Evolutionary conservation across 1,140 invertebrate species (phyloP).

Genomic region (Armadillidium nasatum): DNA sequence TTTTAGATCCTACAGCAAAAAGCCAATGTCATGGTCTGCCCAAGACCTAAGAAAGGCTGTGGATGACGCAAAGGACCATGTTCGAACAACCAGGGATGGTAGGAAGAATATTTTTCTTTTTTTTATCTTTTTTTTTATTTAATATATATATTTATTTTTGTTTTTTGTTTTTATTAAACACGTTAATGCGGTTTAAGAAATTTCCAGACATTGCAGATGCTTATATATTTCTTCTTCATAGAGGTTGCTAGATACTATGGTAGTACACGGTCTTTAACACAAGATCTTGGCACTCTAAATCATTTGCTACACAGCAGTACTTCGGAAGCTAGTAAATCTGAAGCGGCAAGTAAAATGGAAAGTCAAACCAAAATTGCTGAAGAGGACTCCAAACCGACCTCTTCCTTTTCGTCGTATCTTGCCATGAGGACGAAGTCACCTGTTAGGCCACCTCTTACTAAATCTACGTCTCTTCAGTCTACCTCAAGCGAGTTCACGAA

Average conservation of each 20-base stretch:
- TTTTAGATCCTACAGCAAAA: constrained; percentile 31
- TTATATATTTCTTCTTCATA: background rate
- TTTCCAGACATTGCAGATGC: too few species aligned
- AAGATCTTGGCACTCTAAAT: constrained; percentile 26
- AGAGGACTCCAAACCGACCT: background rate
- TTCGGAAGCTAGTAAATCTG: constrained; percentile 2
- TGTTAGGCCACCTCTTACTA: constrained; percentile 29
- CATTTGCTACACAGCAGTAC: constrained; percentile 28
- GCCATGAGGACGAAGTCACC: constrained; percentile 43
- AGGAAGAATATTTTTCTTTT: background rate
- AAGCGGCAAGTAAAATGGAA: background rate
- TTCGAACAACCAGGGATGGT: constrained; percentile 42
- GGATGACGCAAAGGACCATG: constrained; percentile 40
- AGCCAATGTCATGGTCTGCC: constrained; percentile 43
- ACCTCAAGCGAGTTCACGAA: background rate
- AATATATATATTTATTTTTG: too few species aligned
- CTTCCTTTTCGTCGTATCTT: constrained; percentile 41
- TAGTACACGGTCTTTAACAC: constrained; percentile 37
- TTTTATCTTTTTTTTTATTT: too few species aligned
- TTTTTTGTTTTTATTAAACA: too few species aligned
- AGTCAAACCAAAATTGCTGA: background rate
- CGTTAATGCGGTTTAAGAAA: too few species aligned
- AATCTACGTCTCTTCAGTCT: constrained; percentile 25
- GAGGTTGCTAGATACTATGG: constrained; percentile 36
- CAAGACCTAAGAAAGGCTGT: constrained; percentile 42